Conservation (phyloP, 2,797 vertebrate species). For the Coluber constrictor region DNA sequence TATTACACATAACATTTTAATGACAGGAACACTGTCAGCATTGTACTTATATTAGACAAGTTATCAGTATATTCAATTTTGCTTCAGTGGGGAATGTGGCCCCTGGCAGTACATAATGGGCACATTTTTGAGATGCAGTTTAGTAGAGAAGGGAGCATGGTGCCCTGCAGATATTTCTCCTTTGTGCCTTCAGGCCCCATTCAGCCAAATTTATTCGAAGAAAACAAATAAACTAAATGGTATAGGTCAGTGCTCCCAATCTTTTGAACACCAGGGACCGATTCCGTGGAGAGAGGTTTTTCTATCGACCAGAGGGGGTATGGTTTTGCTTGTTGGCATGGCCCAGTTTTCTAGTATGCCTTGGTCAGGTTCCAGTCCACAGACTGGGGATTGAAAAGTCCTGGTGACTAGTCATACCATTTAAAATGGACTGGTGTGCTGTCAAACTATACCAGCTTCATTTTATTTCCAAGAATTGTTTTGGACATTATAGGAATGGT, state of each 20-base stretch:
- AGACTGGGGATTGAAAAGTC: background rate
- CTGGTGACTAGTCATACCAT: background rate
- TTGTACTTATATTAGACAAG: background rate
- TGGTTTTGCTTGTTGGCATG: background rate
- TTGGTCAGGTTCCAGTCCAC: too few relatives aligned
- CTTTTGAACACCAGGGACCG: background rate
- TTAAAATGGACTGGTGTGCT: background rate
- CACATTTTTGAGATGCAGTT: background rate
- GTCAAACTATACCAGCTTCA: background rate
- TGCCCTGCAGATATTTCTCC: background rate
- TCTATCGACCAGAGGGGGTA: background rate
- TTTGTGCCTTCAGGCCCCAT: background rate
- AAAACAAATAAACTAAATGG: background rate
- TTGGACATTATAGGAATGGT: background rate
- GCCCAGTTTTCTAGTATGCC: too few relatives aligned
- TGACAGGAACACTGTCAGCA: background rate
- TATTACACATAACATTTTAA: background rate
- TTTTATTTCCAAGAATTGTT: background rate
- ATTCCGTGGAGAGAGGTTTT: background rate
- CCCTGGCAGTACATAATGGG: background rate
- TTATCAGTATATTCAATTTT: background rate
- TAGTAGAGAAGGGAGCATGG: background rate
- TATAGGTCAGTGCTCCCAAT: background rate
- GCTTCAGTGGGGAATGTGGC: background rate
- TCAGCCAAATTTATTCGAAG: background rate